phyloP scores from a whole-genome alignment of 2,113 vertebrate species.

The Monarcha castaneiventris region DNA sequence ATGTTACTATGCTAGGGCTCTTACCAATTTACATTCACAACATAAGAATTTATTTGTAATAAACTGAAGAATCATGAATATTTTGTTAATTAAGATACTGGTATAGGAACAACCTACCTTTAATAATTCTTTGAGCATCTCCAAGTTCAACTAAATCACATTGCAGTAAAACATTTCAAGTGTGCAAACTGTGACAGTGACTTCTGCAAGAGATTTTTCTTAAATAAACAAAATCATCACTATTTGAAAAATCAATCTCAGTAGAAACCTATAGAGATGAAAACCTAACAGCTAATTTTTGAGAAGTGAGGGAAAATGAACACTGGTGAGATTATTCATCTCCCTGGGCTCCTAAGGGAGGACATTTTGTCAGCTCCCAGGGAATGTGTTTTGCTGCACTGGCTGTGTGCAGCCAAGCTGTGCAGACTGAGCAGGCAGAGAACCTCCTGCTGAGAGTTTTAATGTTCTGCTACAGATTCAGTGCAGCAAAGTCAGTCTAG shows the following conservation, averaged over 20 bases:
- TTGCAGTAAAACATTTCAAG: neutral
- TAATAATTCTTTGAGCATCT: neutral
- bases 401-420: neutral
- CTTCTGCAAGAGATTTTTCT: neutral
- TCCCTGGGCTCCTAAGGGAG: neutral
- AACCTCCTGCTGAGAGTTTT: neutral
- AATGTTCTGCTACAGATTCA: neutral
- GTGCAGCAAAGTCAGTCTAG: neutral
- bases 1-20: neutral
- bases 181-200: neutral
- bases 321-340: neutral
- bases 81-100: neutral
- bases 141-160: neutral
- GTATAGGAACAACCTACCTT: neutral
- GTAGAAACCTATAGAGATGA: neutral
- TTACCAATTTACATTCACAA: neutral
- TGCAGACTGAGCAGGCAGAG: neutral
- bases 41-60: neutral
- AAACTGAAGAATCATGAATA: neutral
- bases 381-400: neutral
- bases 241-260: neutral
- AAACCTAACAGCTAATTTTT: neutral
- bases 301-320: neutral
- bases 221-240: neutral
- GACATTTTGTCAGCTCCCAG: neutral